Conservation (phyloP, 2,888 invertebrate genomes). For the Aspidiotus destructor region DNA sequence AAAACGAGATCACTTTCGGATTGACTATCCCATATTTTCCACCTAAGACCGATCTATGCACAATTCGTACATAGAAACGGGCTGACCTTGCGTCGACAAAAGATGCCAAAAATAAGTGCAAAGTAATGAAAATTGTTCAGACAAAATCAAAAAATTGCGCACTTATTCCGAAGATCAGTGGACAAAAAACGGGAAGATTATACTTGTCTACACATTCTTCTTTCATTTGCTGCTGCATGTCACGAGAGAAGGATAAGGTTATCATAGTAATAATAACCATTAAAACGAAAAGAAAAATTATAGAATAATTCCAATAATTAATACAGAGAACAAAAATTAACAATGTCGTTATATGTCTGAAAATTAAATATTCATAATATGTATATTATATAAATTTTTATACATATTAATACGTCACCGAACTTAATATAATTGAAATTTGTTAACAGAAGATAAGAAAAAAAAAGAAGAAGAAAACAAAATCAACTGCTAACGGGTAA, state of each 20-base stretch:
- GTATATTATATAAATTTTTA: slow-evolving; percentile 6
- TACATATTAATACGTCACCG: background rate
- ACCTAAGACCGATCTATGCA: too few relatives aligned
- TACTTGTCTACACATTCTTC: too few relatives aligned
- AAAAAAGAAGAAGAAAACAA: slow-evolving; percentile 16
- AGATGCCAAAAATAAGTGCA: too few relatives aligned
- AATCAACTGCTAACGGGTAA: slow-evolving; percentile 29
- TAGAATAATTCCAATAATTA: slow-evolving; percentile 1
- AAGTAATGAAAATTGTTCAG: too few relatives aligned
- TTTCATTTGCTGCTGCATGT: background rate
- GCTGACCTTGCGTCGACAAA: too few relatives aligned
- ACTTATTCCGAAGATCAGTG: too few relatives aligned
- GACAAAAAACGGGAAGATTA: too few relatives aligned
- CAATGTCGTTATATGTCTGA: slow-evolving; percentile 21
- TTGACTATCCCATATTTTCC: too few relatives aligned
- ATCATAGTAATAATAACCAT: background rate
- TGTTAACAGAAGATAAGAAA: slow-evolving; percentile 10
- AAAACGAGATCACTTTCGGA: too few relatives aligned
- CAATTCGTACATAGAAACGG: too few relatives aligned
- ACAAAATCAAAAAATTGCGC: too few relatives aligned
- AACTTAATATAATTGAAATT: slow-evolving; percentile 5
- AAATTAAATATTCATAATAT: slow-evolving; percentile 20
- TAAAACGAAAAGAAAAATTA: background rate
- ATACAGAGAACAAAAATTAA: slow-evolving; percentile 18
- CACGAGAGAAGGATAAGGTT: background rate